These are phyloP conservation scores for Parnassius glacialis DNA, from an alignment of 2,888 invertebrate genomes.

Conservation along the genomic window DNA sequence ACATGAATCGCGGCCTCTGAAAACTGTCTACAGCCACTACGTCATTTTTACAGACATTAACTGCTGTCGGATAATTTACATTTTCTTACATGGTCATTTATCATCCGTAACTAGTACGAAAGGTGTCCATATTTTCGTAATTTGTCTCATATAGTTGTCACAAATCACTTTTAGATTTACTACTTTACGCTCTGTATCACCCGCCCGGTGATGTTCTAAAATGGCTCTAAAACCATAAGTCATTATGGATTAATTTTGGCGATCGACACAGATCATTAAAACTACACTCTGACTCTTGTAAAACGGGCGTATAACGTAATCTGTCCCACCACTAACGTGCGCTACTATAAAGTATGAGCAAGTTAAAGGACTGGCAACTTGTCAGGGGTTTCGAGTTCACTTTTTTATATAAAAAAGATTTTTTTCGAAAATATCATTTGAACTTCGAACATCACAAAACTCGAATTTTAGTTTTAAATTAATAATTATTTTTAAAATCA, in stretches of 20 bases:
- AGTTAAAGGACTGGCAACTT: too few species aligned
- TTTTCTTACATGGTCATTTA: constrained; percentile 1
- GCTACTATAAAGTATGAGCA: not conserved
- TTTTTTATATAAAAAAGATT: too few species aligned
- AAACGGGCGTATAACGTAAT: constrained; percentile 22
- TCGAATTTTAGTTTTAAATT: too few species aligned
- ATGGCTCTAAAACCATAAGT: constrained; percentile 23
- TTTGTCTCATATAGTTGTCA: constrained; percentile 45
- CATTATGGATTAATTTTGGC: constrained; percentile 38
- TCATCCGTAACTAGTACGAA: constrained; percentile 9
- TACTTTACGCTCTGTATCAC: constrained; percentile 33
- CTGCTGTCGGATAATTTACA: constrained; percentile 6
- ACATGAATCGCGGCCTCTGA: too few species aligned
- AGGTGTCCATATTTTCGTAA: constrained; percentile 31
- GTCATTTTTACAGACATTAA: not conserved
- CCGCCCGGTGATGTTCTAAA: constrained; percentile 29
- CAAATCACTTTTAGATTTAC: constrained; percentile 45
- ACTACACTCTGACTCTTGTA: constrained; percentile 2
- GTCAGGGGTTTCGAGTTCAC: too few species aligned
- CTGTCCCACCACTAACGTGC: constrained; percentile 15
- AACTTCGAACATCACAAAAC: too few species aligned
- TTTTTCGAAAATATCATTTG: too few species aligned
- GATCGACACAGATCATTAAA: constrained; percentile 1
- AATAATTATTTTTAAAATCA: too few species aligned
- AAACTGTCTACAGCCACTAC: too few species aligned